These are phyloP conservation scores for Branchinecta lynchi DNA, from an alignment of 1,140 invertebrate species.

Conservation along the genomic window DNA sequence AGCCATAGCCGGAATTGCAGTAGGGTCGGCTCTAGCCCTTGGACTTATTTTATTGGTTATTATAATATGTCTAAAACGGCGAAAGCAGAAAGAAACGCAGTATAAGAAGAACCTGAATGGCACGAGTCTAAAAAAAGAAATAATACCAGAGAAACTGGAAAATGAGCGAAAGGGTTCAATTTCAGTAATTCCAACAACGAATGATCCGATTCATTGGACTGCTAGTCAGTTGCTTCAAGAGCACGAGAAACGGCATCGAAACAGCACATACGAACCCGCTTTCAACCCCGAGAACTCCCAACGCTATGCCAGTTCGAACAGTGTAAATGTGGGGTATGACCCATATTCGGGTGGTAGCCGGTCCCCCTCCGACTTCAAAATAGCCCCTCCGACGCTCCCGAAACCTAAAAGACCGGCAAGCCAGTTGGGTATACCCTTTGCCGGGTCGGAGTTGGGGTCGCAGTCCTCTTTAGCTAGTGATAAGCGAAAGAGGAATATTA, in stretches of 20 bases:
- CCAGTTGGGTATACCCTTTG: background rate
- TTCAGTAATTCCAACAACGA: background rate
- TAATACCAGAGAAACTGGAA: background rate
- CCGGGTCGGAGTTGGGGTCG: background rate
- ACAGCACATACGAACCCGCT: conserved; percentile 18
- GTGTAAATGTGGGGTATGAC: background rate
- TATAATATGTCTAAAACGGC: background rate
- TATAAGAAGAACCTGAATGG: background rate
- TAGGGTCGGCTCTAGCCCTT: background rate
- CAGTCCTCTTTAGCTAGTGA: conserved; percentile 8
- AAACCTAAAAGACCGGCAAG: background rate
- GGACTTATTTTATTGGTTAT: background rate
- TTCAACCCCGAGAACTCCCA: conserved; percentile 9
- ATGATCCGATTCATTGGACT: conserved; percentile 32
- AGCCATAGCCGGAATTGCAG: background rate
- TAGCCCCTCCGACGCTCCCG: background rate
- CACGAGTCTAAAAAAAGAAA: background rate
- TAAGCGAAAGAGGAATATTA: background rate
- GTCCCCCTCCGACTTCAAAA: background rate
- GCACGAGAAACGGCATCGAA: conserved; percentile 40
- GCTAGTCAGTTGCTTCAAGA: conserved; percentile 42
- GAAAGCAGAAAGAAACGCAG: background rate
- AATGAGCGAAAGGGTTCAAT: background rate
- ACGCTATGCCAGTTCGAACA: background rate
- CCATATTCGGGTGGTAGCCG: background rate